Conservation (phyloP, 2,113 vertebrate species). For the Steatornis caripensis region DNA sequence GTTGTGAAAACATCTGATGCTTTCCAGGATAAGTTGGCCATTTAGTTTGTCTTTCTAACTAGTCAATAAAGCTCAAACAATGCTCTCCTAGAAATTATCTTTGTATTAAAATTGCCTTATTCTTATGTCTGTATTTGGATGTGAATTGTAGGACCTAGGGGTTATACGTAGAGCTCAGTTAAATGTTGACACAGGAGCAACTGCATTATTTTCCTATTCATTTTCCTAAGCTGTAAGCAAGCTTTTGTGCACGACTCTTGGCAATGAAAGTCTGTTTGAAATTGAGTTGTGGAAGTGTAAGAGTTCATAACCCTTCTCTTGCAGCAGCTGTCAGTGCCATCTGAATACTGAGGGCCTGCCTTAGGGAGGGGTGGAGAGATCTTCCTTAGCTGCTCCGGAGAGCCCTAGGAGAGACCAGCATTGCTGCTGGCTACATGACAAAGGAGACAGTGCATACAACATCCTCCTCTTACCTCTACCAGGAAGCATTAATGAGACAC, state of each 20-base stretch:
- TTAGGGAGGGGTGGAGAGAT: not conserved
- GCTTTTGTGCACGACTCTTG: constrained; percentile 24
- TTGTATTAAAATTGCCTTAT: not conserved
- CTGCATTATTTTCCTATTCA: constrained; percentile 8
- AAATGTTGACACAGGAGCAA: constrained; percentile 17
- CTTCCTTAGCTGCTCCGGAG: not conserved
- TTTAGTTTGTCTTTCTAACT: not conserved
- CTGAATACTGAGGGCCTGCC: not conserved
- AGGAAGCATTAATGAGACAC: not conserved
- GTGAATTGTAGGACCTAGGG: not conserved
- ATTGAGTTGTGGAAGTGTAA: constrained; percentile 24
- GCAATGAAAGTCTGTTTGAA: constrained; percentile 2
- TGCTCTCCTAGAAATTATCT: not conserved
- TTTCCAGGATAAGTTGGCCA: constrained; percentile 34
- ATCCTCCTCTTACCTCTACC: not conserved
- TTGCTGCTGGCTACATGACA: not conserved
- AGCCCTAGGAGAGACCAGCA: not conserved
- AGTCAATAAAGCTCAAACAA: constrained; percentile 3
- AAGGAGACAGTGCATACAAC: not conserved
- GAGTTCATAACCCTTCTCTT: constrained; percentile 42
- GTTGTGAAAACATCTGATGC: not conserved
- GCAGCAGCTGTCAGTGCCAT: not conserved
- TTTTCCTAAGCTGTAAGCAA: constrained; percentile 39
- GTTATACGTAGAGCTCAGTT: not conserved
- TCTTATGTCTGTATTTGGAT: not conserved